Base-by-base conservation (phyloP, 2,797 vertebrate genomes). In the Falco naumanni region DNA sequence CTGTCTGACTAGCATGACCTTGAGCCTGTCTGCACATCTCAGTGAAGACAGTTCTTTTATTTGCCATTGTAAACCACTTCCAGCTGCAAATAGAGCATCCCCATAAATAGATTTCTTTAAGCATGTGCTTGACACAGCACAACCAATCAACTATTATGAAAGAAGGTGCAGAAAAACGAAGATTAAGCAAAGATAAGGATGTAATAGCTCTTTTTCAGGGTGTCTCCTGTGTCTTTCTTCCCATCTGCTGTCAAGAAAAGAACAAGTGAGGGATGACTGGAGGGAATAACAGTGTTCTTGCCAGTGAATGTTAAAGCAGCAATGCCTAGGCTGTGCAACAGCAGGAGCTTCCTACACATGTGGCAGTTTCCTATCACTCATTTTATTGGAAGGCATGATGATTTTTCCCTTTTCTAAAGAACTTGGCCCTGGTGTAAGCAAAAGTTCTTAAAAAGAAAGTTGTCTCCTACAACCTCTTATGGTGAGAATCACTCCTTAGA, bases 121-220 rank as follows among this genome's bases (percentile, higher is more conserved):
- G 88, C 48, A 66, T 74, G 41, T 88, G 69, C 51, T 83, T 87
- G 56, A 87, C 69, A 88, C 45, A 95, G 87, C 48, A 84, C 45
- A 93, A 64, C 25, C 48, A 88, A 91, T 60, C 72, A 94, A 56
- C 85, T 71, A 64, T 41, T 68, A 90, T 33, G 82, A 96, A 95
- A 94, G 69, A 86, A 95, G 83, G 72, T 86, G 76, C 79, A 91
- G 57, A 83, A 94, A 92, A 94, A 88, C 74, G 79, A 86, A 91
- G 82, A 91, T 86, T 64, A 84, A 90, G 50, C 72, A 86, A 86
- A 95, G 93, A 91, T 88, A 96, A 87, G 82, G 61, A 93, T 41
- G 53, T 78, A 88, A 90, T 86, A 77, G 69, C 22, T 60, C 31
- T 91, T 89, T 88, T 89, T 94, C 91, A 95, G 63, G n/a, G 43